A percentile compares a stretch with the other conserved stretches of the same genome.
These are phyloP conservation scores for Labeo rohita DNA, from an alignment of 2,113 vertebrate genomes.

Conservation along the genomic window DNA sequence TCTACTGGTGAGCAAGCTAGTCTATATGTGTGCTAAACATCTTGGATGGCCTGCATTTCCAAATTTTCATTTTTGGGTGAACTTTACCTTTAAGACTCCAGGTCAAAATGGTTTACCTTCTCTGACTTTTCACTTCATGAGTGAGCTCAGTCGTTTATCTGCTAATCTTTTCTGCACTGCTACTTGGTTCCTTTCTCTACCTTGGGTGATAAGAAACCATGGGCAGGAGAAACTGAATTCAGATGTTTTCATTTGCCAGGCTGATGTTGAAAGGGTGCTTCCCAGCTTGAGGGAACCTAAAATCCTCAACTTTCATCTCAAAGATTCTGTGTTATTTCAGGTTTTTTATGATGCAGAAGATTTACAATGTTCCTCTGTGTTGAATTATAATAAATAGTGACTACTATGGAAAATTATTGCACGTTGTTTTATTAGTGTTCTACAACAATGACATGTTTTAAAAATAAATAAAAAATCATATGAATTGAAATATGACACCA, in stretches of 20 bases:
- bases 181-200: not conserved
- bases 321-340: not conserved
- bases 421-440: constrained; percentile 22
- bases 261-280: constrained; percentile 14
- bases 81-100: not conserved
- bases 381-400: not conserved
- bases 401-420: not conserved
- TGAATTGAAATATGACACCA: not conserved
- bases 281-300: not conserved
- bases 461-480: not conserved
- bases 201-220: constrained; percentile 25
- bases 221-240: constrained; percentile 32
- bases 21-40: not conserved
- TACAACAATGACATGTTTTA: not conserved
- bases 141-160: no score
- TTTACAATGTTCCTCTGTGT: not conserved
- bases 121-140: constrained; percentile 3
- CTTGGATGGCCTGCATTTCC: not conserved
- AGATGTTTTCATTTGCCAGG: constrained; percentile 15
- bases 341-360: not conserved
- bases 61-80: not conserved
- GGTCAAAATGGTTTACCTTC: not conserved
- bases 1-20: not conserved
- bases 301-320: no score
- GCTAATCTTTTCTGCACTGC: not conserved